Evolutionary conservation across 1,140 invertebrate species (phyloP), one percentile per base, ranked within the genome.

Genomic region (Cyphomyrmex costatus): DNA sequence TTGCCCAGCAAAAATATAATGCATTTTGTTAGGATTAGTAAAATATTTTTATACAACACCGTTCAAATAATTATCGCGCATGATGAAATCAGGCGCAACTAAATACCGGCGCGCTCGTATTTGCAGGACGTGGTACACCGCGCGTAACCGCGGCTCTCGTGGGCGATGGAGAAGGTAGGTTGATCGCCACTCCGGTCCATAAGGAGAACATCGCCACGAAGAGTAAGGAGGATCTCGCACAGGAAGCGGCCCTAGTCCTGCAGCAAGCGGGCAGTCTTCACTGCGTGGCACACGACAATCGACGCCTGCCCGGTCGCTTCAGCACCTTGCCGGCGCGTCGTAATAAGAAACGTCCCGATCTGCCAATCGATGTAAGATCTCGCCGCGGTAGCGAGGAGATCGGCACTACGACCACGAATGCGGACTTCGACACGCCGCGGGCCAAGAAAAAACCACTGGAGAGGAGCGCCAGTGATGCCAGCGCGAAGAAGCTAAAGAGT

Each of bases 381-480:
- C 68, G 80, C 24, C 91, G 93, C 21, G 90, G 89, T 24, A 94
- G 93, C 92, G 94, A 93, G 56, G 95, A 95, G 80, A 89, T 92
- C 84, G 92, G 89, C 85, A 89, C 58, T 1, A 78, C 76, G 30
- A 87, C 91, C 85, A 27, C 77, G 65, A 63, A 58, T 30, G 61
- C 77, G 76, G 76, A 65, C 33, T 88, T 61, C 77, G 90, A 85
- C 42, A 93, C 89, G 77, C 95, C 89, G 78, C 94, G 85, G 87
- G 91, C 86, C 3, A 94, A 92, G 77, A 95, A 93, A 93, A 96
- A 88, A 94, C 74, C 92, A 24, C 61, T 93, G 27, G 89, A 96
- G 91, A 95, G 97, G 70, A 97, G 97, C 83, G 96, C 96, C 82
- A 97, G 97, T 95, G 97, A 97, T 96, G 97, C 96, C 21, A 95